Percentiles rank a stretch among this genome's conserved stretches.
Evolutionary conservation across 2,797 vertebrate species (phyloP).

Genomic region (Lutra lutra): DNA sequence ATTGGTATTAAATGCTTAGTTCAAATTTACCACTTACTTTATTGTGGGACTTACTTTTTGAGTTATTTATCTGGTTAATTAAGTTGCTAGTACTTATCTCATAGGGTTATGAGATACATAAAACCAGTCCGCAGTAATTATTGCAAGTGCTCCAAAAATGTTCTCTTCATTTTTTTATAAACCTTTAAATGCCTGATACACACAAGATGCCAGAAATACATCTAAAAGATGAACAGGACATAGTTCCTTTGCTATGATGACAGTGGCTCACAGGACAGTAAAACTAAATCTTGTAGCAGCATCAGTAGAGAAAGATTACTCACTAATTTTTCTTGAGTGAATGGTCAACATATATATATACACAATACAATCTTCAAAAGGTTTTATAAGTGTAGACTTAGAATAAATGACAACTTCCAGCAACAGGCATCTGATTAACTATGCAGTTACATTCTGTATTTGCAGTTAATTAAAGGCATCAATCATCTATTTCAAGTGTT

Average conservation of each 20-base stretch:
- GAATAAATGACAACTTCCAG: background rate
- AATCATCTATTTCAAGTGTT: background rate
- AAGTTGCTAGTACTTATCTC: background rate
- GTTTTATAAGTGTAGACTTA: conserved; percentile 6
- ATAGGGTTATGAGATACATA: background rate
- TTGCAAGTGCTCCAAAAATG: background rate
- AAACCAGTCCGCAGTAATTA: background rate
- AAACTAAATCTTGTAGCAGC: background rate
- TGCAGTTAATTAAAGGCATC: background rate
- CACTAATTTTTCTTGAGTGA: background rate
- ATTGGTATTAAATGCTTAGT: background rate
- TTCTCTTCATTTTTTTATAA: background rate
- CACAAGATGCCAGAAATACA: background rate
- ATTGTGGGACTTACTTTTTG: background rate
- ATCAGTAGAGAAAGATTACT: background rate
- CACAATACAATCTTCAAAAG: background rate
- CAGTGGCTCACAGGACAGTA: background rate
- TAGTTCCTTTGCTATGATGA: background rate
- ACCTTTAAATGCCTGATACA: background rate
- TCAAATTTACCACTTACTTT: background rate
- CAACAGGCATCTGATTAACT: background rate
- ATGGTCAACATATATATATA: background rate
- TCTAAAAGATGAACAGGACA: background rate
- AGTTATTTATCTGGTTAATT: background rate
- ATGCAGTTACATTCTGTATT: background rate